phyloP scores from a whole-genome alignment of 2,797 vertebrate species.

The Luscinia megarhynchos region DNA sequence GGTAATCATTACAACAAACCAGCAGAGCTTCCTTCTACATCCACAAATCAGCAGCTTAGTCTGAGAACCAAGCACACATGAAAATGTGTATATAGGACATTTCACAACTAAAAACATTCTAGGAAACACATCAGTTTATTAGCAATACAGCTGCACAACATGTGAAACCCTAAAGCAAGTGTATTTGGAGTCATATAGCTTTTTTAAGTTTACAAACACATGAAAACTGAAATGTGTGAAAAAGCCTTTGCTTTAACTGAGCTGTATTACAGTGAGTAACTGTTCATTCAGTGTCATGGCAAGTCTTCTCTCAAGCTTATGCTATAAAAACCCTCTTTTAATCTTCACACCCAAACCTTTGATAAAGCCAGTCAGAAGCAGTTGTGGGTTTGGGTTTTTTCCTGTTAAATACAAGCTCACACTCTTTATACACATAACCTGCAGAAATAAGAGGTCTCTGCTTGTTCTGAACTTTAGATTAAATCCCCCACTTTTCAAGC shows the following conservation, averaged over 20 bases:
- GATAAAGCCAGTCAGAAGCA: background rate
- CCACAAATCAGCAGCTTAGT: background rate
- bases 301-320: background rate
- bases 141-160: background rate
- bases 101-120: background rate
- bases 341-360: background rate
- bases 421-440: background rate
- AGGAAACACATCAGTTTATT: background rate
- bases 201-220: background rate
- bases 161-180: background rate
- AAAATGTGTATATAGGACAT: background rate
- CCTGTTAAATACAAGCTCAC: background rate
- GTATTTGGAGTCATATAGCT: background rate
- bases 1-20: background rate
- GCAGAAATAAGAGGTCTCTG: background rate
- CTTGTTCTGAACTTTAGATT: background rate
- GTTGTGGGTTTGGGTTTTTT: background rate
- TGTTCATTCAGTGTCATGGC: background rate
- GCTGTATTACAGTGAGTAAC: background rate
- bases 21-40: background rate
- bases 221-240: accelerated
- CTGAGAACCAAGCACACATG: background rate
- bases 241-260: background rate
- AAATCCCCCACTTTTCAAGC: background rate
- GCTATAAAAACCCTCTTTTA: background rate